phyloP scores from a whole-genome alignment of 1,140 invertebrate species.

The Ctenoplectra terminalis region DNA sequence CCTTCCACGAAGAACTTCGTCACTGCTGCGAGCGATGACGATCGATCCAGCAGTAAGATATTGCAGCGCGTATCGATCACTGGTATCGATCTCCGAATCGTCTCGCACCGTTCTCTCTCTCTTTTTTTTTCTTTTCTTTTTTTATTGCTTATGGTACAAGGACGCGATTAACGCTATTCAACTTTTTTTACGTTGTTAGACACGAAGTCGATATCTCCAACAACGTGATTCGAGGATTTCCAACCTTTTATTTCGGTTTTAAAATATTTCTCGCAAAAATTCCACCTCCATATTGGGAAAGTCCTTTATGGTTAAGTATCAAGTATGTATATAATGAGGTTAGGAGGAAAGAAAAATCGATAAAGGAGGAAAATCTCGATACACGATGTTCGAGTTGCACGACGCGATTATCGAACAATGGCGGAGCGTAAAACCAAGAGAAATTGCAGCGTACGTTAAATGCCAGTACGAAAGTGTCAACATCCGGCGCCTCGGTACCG shows the following conservation, averaged over 20 bases:
- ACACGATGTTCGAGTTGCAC: background rate
- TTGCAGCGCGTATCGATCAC: constrained; percentile 15
- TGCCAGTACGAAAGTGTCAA: constrained; percentile 44
- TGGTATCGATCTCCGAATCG: constrained; percentile 7
- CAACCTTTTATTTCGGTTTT: background rate
- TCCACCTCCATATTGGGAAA: too few species aligned
- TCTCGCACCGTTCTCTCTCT: constrained; percentile 4
- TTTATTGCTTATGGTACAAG: constrained; percentile 50
- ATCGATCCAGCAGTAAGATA: constrained; percentile 27
- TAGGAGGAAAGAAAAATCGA: background rate
- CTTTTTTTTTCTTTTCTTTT: background rate
- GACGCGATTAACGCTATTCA: constrained; percentile 21
- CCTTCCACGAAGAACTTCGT: background rate
- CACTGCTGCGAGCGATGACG: background rate
- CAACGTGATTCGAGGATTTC: background rate
- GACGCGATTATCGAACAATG: constrained; percentile 38
- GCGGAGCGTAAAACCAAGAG: constrained; percentile 19
- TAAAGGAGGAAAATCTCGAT: background rate
- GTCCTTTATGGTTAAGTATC: too few species aligned
- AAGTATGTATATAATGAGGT: background rate
- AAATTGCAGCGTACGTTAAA: constrained; percentile 34
- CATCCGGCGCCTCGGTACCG: constrained; percentile 23
- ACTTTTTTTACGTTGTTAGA: constrained; percentile 21
- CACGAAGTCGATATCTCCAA: background rate
- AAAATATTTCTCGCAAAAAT: background rate